phyloP scores from a whole-genome alignment of 1,140 invertebrate species.

The Dryas iulia region DNA sequence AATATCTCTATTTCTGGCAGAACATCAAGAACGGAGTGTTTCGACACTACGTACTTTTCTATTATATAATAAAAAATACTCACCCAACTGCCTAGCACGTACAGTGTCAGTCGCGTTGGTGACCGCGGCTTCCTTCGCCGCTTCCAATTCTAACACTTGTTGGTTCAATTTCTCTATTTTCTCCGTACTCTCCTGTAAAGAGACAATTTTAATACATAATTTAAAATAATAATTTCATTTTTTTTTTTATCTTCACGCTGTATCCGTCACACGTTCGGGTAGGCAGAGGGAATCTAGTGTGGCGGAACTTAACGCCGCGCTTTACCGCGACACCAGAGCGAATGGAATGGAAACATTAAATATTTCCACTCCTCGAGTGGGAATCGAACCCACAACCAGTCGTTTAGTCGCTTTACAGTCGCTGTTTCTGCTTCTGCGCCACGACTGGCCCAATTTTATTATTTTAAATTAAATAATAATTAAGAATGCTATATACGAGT shows the following conservation, averaged over 20 bases:
- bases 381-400: background rate
- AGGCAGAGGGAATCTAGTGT: too few species aligned
- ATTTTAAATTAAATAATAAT: too few species aligned
- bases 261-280: too few species aligned
- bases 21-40: background rate
- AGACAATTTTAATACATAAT: background rate
- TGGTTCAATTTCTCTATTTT: slow-evolving; percentile 56
- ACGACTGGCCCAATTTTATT: background rate
- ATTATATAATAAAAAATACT: too few species aligned
- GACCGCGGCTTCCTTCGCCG: slow-evolving; percentile 49
- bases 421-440: background rate
- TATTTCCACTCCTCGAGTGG: background rate
- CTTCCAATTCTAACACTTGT: slow-evolving; percentile 58
- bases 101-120: slow-evolving; percentile 47
- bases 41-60: background rate
- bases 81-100: slow-evolving; percentile 55
- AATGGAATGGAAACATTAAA: background rate
- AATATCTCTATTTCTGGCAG: background rate
- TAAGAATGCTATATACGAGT: too few species aligned
- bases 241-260: too few species aligned
- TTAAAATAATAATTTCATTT: background rate
- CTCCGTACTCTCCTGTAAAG: slow-evolving; percentile 56
- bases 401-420: too few species aligned
- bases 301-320: background rate
- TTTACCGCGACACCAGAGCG: background rate